phyloP scores from a whole-genome alignment of 2,797 vertebrate species.

The Schizopygopsis pylzovi region DNA sequence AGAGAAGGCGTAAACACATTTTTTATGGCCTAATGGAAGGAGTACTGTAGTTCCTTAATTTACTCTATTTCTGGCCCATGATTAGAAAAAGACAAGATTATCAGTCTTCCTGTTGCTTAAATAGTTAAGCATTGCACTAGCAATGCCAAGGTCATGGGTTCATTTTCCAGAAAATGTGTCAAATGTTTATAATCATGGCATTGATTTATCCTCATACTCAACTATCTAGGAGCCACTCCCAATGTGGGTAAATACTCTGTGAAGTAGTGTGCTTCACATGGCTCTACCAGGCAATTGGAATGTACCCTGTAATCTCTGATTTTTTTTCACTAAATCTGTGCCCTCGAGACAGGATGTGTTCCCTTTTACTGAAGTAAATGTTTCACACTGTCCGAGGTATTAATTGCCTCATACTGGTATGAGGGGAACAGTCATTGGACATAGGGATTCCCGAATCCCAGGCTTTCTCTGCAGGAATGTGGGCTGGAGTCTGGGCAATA shows the following conservation, averaged over 20 bases:
- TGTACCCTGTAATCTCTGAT: background rate
- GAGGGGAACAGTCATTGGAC: background rate
- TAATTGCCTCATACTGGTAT: conserved; percentile 16
- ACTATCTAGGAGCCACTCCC: background rate
- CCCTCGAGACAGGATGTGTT: background rate
- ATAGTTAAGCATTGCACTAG: background rate
- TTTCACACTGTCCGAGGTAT: conserved; percentile 23
- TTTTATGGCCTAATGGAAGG: conserved; percentile 17
- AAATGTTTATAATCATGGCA: background rate
- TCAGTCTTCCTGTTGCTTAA: background rate
- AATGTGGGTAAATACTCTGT: background rate
- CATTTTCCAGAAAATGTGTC: background rate
- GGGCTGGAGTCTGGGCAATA: conserved; percentile 63
- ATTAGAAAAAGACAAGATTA: background rate
- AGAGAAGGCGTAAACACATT: background rate
- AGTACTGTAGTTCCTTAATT: background rate
- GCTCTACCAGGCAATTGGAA: background rate
- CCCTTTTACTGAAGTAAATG: conserved; percentile 22
- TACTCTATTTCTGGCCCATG: background rate
- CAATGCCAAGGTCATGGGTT: background rate
- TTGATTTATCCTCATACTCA: background rate
- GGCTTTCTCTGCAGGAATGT: conserved; percentile 61
- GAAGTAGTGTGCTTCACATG: conserved; percentile 7
- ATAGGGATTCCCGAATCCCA: conserved; percentile 26
- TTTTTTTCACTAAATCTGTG: background rate